phyloP scores from a whole-genome alignment of 2,797 vertebrate species.

The Hylomyscus alleni region DNA sequence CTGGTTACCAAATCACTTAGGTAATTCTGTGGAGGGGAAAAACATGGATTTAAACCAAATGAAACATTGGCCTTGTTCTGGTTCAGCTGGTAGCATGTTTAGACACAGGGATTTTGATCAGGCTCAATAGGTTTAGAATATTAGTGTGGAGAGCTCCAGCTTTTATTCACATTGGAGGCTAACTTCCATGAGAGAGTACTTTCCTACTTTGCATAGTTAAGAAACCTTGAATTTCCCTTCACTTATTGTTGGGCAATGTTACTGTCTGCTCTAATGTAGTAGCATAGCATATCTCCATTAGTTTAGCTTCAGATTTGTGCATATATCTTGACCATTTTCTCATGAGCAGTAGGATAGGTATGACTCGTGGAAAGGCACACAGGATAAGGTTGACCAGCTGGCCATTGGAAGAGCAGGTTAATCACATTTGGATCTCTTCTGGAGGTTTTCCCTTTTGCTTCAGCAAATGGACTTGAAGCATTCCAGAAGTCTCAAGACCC shows the following conservation, averaged over 20 bases:
- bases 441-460: conserved; percentile 5
- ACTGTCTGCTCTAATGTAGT: background rate
- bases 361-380: background rate
- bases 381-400: background rate
- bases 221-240: background rate
- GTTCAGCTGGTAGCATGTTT: conserved; percentile 64
- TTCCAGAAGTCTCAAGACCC: conserved; percentile 53
- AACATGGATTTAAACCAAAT: conserved; percentile 64
- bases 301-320: background rate
- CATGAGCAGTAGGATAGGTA: background rate
- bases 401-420: background rate
- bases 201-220: conserved; percentile 51
- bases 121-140: conserved; percentile 62
- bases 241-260: conserved; percentile 20
- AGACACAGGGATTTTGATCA: conserved; percentile 65
- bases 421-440: conserved; percentile 3
- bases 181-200: conserved; percentile 57
- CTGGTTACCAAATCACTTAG: conserved; percentile 61
- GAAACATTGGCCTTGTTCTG: conserved; percentile 64
- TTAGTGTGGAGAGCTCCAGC: conserved; percentile 56
- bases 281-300: background rate
- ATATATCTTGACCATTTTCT: conserved; percentile 60
- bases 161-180: conserved; percentile 49
- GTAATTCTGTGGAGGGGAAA: conserved; percentile 48
- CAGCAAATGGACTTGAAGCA: conserved; percentile 47